Base-by-base conservation (phyloP, 92 coral and sea anemone species). In the Phenganax marumi region DNA sequence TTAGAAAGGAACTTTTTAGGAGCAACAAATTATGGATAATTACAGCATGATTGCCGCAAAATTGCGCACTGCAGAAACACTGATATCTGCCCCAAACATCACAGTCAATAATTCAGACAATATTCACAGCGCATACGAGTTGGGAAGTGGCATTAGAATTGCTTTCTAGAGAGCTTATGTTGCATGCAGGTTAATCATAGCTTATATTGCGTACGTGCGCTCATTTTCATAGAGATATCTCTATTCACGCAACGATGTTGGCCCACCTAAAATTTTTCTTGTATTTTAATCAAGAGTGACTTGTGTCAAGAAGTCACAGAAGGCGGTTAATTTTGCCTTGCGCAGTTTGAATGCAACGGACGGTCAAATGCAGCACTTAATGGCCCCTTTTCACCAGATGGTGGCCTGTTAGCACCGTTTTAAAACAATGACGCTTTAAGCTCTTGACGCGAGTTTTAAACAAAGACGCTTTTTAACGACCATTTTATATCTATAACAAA, bases 401-500 rank as follows among this genome's bases (percentile, higher is more conserved):
- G 81, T 76, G 64, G 12, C 11, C 69, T 68, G 39, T 54, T 76
- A 25, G 39, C 62, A 25, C 77, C 17, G 50, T 39, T 3, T 23
- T 58, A 8, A 54, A 76, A 76, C 81, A 76, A 76, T 23, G 69
- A 1, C 69, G 50, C 81, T 55, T 56, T 68, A 68, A 68, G 73
- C 73, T 13, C 49, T 68, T 68, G 26, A 68, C 49, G 73, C 10
- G 19, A 68, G 48, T 18, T 19, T 21, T 3, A 75, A 25, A 76
- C 81, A 76, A 76, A 76, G 48, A 68, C 68, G 49, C 68, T 76
- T 76, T 33, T 76, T 24, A 23, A 76, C 62, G 64, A 76, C 49
- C 81, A 76, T 76, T 76, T 76, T 76, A 76, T 76, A 58, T 62
- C 26, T 74, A 54, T 55, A 76, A 76, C 48, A 26, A 55, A 76